Conservation (phyloP, 2,888 invertebrate genomes). For the Trichogramma evanescens region DNA sequence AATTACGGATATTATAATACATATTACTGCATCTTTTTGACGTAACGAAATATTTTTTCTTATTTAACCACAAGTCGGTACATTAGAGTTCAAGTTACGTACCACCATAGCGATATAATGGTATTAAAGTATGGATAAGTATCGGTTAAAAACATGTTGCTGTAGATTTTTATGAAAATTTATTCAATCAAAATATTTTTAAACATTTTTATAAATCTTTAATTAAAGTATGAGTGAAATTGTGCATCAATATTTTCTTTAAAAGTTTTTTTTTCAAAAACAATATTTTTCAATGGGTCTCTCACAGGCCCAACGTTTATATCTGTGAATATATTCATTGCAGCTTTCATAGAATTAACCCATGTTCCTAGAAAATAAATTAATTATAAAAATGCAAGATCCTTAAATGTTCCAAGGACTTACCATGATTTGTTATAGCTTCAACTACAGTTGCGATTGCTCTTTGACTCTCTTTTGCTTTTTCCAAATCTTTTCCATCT, state of each 20-base stretch:
- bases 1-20: no score
- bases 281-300: conserved; percentile 52
- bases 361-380: conserved; percentile 52
- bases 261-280: conserved; percentile 42
- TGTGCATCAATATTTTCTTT: conserved; percentile 31
- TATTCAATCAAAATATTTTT: background rate
- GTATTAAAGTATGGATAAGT: background rate
- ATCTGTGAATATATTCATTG: conserved; percentile 59
- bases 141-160: background rate
- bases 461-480: conserved; percentile 53
- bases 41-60: no score
- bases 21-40: no score
- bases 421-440: conserved; percentile 45
- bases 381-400: background rate
- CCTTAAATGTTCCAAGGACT: background rate
- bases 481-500: conserved; percentile 45
- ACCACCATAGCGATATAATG: no score
- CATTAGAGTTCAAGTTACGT: no score
- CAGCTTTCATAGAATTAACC: conserved; percentile 66
- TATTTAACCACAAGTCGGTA: no score
- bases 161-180: background rate
- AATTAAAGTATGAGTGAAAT: background rate
- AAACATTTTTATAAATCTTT: conserved; percentile 3
- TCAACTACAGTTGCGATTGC: conserved; percentile 31
- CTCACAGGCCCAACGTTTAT: conserved; percentile 55